phyloP scores from a whole-genome alignment of 2,888 invertebrate genomes.

The Neoitamus cyanurus region DNA sequence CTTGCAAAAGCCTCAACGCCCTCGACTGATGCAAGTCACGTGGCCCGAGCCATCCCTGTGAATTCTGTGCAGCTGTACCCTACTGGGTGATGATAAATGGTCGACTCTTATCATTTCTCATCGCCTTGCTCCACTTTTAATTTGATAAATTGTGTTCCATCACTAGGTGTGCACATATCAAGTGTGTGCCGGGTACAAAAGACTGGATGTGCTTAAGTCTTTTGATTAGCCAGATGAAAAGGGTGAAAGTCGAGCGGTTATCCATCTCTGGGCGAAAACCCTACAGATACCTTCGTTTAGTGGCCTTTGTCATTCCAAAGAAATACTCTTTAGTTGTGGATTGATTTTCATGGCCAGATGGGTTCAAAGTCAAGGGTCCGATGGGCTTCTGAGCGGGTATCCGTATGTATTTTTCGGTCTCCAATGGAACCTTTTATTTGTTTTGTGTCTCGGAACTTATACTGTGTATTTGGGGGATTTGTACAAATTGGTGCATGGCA shows the following conservation, averaged over 20 bases:
- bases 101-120: constrained; percentile 9
- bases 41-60: neutral
- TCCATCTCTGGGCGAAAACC: neutral
- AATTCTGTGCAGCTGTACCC: neutral
- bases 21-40: constrained; percentile 16
- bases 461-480: neutral
- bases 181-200: neutral
- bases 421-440: neutral
- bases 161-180: constrained; percentile 42
- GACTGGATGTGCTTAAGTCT: constrained; percentile 27
- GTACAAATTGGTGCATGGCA: neutral
- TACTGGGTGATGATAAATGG: constrained; percentile 28
- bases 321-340: neutral
- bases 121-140: constrained; percentile 35
- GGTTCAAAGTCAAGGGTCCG: neutral
- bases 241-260: neutral
- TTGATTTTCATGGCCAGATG: neutral
- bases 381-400: neutral
- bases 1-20: neutral
- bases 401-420: neutral
- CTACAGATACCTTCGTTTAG: neutral
- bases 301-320: neutral
- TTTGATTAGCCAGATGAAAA: constrained; percentile 8
- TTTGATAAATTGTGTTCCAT: constrained; percentile 35
- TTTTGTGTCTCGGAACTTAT: neutral